These are phyloP conservation scores for Tiliacea citrago DNA, from an alignment of 2,888 invertebrate genomes.

Conservation along the genomic window DNA sequence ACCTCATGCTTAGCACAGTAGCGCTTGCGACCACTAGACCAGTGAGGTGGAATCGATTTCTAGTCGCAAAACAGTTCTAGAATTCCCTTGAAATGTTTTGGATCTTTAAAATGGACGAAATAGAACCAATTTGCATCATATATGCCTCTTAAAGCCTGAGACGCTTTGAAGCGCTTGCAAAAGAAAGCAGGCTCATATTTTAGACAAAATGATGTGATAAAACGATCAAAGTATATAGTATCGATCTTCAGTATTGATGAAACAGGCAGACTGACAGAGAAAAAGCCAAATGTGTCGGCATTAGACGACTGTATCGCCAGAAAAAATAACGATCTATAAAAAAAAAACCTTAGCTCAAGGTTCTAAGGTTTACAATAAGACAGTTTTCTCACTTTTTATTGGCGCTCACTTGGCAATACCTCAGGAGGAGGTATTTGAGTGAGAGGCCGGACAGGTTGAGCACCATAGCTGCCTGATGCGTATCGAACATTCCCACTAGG, in stretches of 20 bases:
- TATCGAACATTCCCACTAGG: constrained; percentile 99
- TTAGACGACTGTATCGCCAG: background rate
- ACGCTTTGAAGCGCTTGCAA: background rate
- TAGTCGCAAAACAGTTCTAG: background rate
- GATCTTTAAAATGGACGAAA: background rate
- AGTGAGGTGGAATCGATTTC: background rate
- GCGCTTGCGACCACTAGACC: background rate
- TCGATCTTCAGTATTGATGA: constrained; percentile 1
- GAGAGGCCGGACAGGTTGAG: constrained; percentile 93
- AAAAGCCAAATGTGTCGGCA: background rate
- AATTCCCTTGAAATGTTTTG: background rate
- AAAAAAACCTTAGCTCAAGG: background rate
- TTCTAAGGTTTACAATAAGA: background rate
- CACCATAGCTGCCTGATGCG: constrained; percentile 95
- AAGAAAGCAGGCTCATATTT: background rate
- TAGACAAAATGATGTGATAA: too few species aligned
- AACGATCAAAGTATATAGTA: too few species aligned
- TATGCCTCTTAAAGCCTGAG: too few species aligned
- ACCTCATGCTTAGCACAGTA: background rate
- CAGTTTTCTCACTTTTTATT: constrained; percentile 93
- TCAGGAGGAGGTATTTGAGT: constrained; percentile 94
- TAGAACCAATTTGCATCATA: background rate
- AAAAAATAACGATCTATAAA: background rate
- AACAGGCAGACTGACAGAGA: background rate
- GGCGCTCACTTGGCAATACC: constrained; percentile 94